Base-by-base conservation (phyloP, 2,888 invertebrate genomes). In the Agrotis segetum region DNA sequence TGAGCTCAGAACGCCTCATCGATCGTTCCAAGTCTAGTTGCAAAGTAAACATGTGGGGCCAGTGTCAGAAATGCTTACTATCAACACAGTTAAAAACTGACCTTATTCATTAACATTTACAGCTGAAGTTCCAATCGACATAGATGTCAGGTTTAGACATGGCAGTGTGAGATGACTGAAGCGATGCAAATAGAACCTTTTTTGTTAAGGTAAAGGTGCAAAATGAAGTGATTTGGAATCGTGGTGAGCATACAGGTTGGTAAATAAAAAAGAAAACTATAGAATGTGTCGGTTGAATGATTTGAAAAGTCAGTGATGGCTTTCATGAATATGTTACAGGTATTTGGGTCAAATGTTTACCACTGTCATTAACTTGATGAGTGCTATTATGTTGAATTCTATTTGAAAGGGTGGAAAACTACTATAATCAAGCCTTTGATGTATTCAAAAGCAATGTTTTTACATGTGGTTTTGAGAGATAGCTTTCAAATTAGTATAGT, bases 21-120 rank as follows among this genome's bases (percentile, higher is more conserved):
- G 67, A 78, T 81, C 79, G 74, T 58, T 64, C 56, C 13, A 67
- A 82, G 68, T 71, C 53, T 67, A 78, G 67, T 64, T 63, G 40
- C 53, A 62, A 75, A 75, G 62, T 64, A 75, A 82, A 82, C 21
- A 70, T 66, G 50, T 66, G 50, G 53, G 52, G 56, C 60, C 62
- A 70, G 63, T 75, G 71, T 56, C 64, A 69, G 61, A 64, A 74
- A 55, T 56, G 2, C 21, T 24, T 29, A 50, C n/a, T 55, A 11
- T 17, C 17, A 49, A 49, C 17, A 13, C 68, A 59, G 3, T 34
- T 21, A 21, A 81, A 73, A 69, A 24, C 3, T 29, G 29, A 58
- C 82, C 66, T 64, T 69, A 67, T 40, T 11, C 59, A 19, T 7
- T 1, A 21, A n/a, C 0, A 0, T 19, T 72, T 73, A 47, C 40